Evolutionary conservation across 2,797 vertebrate genomes (phyloP).

Genomic region (Nyctibius grandis): DNA sequence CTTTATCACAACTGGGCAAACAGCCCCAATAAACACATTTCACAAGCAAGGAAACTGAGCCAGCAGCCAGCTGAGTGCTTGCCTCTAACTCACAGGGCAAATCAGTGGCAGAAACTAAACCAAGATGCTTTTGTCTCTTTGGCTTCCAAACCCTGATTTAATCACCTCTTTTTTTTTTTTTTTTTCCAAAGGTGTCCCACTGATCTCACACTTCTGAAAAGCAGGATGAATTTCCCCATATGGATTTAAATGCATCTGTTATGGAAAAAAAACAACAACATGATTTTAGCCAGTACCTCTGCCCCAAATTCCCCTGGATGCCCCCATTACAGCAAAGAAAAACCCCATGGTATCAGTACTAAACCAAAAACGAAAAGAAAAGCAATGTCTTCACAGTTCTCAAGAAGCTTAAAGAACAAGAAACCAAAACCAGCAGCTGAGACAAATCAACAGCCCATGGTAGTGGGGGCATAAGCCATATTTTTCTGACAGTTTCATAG

Average conservation of each 20-base stretch:
- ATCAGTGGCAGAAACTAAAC: neutral
- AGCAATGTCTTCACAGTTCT: neutral
- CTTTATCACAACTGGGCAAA: neutral
- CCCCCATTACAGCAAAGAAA: neutral
- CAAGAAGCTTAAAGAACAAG: neutral
- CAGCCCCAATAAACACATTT: neutral
- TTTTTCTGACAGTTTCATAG: conserved; percentile 34
- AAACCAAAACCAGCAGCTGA: conserved; percentile 26
- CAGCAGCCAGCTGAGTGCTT: neutral
- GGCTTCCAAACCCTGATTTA: neutral
- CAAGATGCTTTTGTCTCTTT: neutral
- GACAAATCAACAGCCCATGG: neutral
- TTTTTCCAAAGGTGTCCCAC: neutral
- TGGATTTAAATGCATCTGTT: neutral
- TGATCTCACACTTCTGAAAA: neutral
- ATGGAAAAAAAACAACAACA: neutral
- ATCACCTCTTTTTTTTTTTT: neutral
- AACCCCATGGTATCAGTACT: neutral
- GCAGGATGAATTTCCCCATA: neutral
- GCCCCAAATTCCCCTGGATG: neutral
- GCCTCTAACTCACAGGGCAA: neutral
- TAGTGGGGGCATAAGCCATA: neutral
- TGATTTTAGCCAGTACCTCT: neutral
- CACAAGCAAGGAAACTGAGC: neutral
- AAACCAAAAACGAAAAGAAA: neutral